Conservation (phyloP, 2,888 invertebrate species). For the Macrophya annulata region DNA sequence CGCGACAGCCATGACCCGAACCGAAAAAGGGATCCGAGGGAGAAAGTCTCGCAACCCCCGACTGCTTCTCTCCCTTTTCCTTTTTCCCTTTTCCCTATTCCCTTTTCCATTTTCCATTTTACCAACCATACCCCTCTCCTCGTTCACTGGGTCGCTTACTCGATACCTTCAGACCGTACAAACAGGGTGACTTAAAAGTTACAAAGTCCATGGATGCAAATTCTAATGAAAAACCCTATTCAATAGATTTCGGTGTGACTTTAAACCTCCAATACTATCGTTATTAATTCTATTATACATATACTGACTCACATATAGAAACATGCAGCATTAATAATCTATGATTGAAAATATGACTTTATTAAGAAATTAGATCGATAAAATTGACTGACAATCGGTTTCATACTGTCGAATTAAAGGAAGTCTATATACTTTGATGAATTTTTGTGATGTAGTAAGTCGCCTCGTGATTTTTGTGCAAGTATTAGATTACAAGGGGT, state of each 20-base stretch:
- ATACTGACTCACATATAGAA: background rate
- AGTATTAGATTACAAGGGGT: conserved; percentile 66
- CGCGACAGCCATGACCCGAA: conserved; percentile 60
- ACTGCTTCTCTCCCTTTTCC: conserved; percentile 36
- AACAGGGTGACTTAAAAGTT: conserved; percentile 51
- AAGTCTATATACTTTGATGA: background rate
- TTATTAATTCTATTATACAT: background rate
- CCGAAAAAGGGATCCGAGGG: conserved; percentile 59
- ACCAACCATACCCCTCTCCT: background rate
- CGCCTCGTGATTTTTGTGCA: conserved; percentile 61
- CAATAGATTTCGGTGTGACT: background rate
- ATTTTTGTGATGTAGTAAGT: background rate
- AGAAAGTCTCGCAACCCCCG: conserved; percentile 61
- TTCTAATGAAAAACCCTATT: background rate
- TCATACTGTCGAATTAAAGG: background rate
- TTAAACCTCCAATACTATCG: background rate
- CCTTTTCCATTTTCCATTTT: background rate
- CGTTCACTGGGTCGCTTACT: conserved; percentile 21
- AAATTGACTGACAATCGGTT: background rate
- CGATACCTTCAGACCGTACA: conserved; percentile 16
- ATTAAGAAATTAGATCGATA: background rate
- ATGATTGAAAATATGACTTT: background rate
- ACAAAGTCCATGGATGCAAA: conserved; percentile 35
- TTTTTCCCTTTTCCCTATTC: conserved; percentile 23
- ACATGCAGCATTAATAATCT: background rate